Evolutionary conservation across 30 jellyfish, hydroid and myxozoan genomes (phyloP).

Genomic region (Chrysaora quinquecirrha): DNA sequence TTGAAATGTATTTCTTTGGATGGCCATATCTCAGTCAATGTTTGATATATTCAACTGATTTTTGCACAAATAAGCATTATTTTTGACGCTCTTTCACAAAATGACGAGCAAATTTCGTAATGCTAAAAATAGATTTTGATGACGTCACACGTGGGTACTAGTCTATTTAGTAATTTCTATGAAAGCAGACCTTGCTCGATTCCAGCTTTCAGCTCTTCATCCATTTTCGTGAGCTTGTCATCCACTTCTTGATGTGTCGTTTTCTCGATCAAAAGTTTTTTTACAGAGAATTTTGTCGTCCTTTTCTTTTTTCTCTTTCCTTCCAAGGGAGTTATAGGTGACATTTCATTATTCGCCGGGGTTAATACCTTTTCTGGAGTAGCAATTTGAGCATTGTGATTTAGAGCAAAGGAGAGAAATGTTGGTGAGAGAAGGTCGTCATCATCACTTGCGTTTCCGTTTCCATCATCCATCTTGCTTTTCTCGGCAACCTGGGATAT

Average conservation of each 20-base stretch:
- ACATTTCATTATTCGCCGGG: slow-evolving; percentile 29
- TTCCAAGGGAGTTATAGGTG: slow-evolving; percentile 52
- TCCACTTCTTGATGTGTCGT: slow-evolving; percentile 43
- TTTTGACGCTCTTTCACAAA: no score
- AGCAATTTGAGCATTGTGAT: not conserved
- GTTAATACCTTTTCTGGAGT: slow-evolving; percentile 49
- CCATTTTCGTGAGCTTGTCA: slow-evolving; percentile 41
- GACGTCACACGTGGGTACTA: no score
- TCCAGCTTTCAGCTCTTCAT: slow-evolving; percentile 45
- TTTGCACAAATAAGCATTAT: no score
- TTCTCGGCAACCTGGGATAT: slow-evolving; percentile 4
- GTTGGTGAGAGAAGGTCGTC: slow-evolving; percentile 47
- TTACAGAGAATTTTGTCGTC: slow-evolving; percentile 3
- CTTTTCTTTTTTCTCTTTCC: not conserved
- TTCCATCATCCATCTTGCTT: not conserved
- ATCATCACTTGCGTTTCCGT: slow-evolving; percentile 63
- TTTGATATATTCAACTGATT: no score
- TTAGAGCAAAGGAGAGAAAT: not conserved
- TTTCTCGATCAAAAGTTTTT: slow-evolving; percentile 37
- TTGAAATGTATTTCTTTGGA: no score
- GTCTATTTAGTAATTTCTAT: no score
- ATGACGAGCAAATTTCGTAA: no score
- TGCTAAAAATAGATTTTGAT: no score
- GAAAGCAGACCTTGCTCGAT: slow-evolving; percentile 47
- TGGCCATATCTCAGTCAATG: no score